phyloP scores from a whole-genome alignment of 2,797 vertebrate species.

The Phataginus tetradactyla region DNA sequence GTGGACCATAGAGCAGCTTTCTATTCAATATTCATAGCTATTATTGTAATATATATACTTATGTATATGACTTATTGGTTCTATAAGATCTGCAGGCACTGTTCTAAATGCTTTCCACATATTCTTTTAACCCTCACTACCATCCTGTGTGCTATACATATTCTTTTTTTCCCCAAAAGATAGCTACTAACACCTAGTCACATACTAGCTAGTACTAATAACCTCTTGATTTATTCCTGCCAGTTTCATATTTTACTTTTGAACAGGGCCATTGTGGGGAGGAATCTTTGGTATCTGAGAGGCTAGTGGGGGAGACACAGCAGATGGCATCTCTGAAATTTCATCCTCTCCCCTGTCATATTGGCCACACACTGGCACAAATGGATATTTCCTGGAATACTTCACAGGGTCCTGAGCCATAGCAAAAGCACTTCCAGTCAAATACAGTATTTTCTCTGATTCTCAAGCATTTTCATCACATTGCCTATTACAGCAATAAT shows the following conservation, averaged over 20 bases:
- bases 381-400: neutral
- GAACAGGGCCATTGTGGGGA: neutral
- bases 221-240: neutral
- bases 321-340: neutral
- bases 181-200: neutral
- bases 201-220: neutral
- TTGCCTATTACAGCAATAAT: neutral
- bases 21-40: neutral
- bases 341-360: neutral
- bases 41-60: neutral
- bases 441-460: neutral
- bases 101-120: neutral
- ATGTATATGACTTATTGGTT: neutral
- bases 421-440: neutral
- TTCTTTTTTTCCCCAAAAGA: neutral
- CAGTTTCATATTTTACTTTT: constrained; percentile 18
- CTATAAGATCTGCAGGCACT: neutral
- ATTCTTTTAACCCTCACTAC: neutral
- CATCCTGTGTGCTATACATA: neutral
- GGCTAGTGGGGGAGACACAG: neutral
- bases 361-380: neutral
- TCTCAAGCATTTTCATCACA: neutral
- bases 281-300: neutral
- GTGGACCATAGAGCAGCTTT: neutral
- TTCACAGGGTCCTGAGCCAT: neutral